Evolutionary conservation across 2,888 invertebrate genomes (phyloP).

Genomic region (Penaeus monodon): DNA sequence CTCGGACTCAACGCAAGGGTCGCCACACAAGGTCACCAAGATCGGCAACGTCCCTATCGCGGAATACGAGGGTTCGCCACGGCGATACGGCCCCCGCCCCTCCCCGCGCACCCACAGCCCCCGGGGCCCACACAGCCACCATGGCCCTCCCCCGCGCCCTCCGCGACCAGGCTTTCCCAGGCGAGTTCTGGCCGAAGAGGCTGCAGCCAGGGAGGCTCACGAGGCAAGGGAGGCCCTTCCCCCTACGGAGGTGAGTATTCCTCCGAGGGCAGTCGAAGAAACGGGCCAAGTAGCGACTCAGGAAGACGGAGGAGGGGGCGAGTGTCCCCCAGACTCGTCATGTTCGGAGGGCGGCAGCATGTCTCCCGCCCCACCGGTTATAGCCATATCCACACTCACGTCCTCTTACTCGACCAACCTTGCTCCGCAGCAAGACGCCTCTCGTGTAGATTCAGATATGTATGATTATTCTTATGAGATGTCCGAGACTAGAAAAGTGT

Average conservation of each 20-base stretch:
- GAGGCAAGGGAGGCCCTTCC: slow-evolving; percentile 12
- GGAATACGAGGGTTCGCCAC: slow-evolving; percentile 91
- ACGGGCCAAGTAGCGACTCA: slow-evolving; percentile 22
- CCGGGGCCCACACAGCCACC: slow-evolving; percentile 45
- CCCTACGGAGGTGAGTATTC: slow-evolving; percentile 19
- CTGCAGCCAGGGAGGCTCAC: slow-evolving; percentile 32
- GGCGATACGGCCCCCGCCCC: slow-evolving; percentile 82
- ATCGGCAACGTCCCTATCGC: slow-evolving; percentile 91
- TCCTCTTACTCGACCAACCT: slow-evolving; percentile 60
- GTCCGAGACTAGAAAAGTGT: slow-evolving; percentile 90
- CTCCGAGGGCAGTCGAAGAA: slow-evolving; percentile 30
- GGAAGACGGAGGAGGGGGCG: slow-evolving; percentile 49
- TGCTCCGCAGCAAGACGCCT: slow-evolving; percentile 42
- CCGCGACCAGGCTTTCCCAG: slow-evolving; percentile 65
- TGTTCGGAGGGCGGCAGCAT: slow-evolving; percentile 51
- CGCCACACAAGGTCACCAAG: slow-evolving; percentile 69
- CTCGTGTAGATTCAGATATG: slow-evolving; percentile 43
- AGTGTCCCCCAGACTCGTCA: slow-evolving; percentile 37
- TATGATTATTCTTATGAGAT: slow-evolving; percentile 89
- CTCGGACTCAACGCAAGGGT: slow-evolving; percentile 62
- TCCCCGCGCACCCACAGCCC: slow-evolving; percentile 58
- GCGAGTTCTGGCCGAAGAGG: slow-evolving; percentile 52
- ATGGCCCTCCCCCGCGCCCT: slow-evolving; percentile 49
- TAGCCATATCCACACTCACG: slow-evolving; percentile 64
- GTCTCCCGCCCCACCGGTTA: slow-evolving; percentile 54